Percentiles rank a stretch among this genome's conserved stretches.
These are phyloP conservation scores for Megaceryle torquata DNA, from an alignment of 2,113 vertebrate genomes.

Conservation along the genomic window DNA sequence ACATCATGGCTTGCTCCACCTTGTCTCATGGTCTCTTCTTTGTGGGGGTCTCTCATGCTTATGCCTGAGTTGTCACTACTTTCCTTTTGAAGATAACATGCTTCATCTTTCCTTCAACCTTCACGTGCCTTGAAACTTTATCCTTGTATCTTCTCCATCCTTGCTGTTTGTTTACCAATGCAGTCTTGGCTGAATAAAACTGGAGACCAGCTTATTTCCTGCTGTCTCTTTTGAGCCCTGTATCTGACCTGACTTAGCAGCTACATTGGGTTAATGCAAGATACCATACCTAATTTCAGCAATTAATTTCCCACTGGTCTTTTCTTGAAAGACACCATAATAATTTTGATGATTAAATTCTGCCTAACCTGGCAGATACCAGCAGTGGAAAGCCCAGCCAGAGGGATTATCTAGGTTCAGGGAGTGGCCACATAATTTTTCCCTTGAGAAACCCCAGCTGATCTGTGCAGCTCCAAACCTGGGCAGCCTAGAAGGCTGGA, in stretches of 20 bases:
- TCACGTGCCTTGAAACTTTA: not conserved
- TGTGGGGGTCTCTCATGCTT: not conserved
- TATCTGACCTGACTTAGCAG: not conserved
- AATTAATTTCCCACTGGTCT: not conserved
- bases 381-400: not conserved
- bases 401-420: slow-evolving; percentile 34
- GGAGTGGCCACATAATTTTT: slow-evolving; percentile 7
- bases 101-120: not conserved
- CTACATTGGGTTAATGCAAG: not conserved
- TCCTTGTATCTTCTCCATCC: not conserved
- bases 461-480: not conserved
- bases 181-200: not conserved
- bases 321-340: not conserved
- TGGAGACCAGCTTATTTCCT: not conserved
- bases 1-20: not conserved
- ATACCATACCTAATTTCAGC: not conserved
- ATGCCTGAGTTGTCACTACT: not conserved
- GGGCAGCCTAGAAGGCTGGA: not conserved
- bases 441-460: not conserved
- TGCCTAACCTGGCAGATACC: not conserved
- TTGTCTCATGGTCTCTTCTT: not conserved
- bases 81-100: not conserved
- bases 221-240: not conserved
- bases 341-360: not conserved
- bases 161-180: not conserved